Conservation (phyloP, 2,888 invertebrate genomes). For the Melieria crassipennis region DNA sequence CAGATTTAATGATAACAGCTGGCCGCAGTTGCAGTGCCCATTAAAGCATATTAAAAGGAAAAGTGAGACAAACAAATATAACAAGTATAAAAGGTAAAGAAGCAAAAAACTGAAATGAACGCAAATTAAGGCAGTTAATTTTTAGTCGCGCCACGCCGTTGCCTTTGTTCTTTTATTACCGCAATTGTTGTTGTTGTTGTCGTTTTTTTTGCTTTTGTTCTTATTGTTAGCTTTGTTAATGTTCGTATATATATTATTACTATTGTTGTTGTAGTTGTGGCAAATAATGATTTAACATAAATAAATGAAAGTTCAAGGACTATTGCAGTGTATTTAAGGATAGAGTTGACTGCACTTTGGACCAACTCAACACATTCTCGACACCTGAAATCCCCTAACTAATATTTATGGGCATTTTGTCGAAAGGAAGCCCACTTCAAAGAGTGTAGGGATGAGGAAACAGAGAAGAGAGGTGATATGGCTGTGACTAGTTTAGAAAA, state of each 20-base stretch:
- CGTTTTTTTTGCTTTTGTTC: neutral
- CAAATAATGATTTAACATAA: conserved; percentile 42
- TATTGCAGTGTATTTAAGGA: conserved; percentile 11
- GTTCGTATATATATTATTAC: too few relatives aligned
- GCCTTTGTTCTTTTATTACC: too few relatives aligned
- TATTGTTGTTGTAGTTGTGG: conserved; percentile 35
- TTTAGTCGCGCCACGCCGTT: conserved; percentile 10
- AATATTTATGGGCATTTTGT: too few relatives aligned
- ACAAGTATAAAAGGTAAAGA: too few relatives aligned
- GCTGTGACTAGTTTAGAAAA: too few relatives aligned
- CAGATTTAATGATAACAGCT: conserved; percentile 27
- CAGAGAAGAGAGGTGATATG: too few relatives aligned
- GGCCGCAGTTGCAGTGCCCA: conserved; percentile 9
- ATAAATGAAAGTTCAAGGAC: conserved; percentile 40
- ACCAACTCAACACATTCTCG: too few relatives aligned
- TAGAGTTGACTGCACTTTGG: conserved; percentile 16
- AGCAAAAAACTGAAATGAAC: conserved; percentile 43
- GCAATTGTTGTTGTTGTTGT: conserved; percentile 48
- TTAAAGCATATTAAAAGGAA: neutral
- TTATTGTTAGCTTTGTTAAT: conserved; percentile 28
- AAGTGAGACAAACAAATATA: too few relatives aligned
- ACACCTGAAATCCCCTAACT: too few relatives aligned
- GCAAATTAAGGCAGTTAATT: conserved; percentile 56
- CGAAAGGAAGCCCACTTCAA: too few relatives aligned
- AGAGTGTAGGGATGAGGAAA: too few relatives aligned